phyloP scores from a whole-genome alignment of 2,113 vertebrate genomes.

The Tinamus guttatus region DNA sequence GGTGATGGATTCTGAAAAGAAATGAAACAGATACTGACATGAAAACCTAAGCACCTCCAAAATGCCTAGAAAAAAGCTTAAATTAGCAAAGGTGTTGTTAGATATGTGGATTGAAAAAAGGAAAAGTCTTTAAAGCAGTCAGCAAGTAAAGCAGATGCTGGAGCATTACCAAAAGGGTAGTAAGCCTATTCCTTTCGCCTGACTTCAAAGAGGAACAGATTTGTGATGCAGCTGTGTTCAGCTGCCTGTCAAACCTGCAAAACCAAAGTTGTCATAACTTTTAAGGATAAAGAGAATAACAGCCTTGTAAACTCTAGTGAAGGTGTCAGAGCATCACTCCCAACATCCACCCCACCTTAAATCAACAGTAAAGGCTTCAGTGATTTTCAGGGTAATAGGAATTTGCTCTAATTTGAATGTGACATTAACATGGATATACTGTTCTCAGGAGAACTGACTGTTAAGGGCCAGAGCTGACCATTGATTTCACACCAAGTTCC shows the following conservation, averaged over 20 bases:
- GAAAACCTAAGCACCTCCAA: not conserved
- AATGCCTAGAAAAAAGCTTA: not conserved
- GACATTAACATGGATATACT: constrained; percentile 68
- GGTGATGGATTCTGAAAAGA: not conserved
- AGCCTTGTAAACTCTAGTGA: constrained; percentile 60
- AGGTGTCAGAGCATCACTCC: constrained; percentile 27
- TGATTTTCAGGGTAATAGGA: constrained; percentile 49
- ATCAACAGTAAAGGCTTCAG: constrained; percentile 63
- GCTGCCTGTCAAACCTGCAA: constrained; percentile 9
- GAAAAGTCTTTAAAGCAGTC: not conserved
- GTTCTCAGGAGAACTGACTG: constrained; percentile 58
- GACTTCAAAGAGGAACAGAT: constrained; percentile 7
- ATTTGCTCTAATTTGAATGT: constrained; percentile 66
- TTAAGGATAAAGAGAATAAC: constrained; percentile 54
- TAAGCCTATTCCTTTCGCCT: constrained; percentile 30
- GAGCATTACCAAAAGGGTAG: constrained; percentile 11
- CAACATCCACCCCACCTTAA: constrained; percentile 29
- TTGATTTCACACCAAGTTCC: constrained; percentile 61
- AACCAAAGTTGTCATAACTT: constrained; percentile 20
- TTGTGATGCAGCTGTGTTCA: constrained; percentile 30
- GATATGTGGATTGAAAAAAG: not conserved
- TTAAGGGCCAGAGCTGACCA: constrained; percentile 35
- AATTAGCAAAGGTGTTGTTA: not conserved
- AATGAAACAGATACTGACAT: not conserved
- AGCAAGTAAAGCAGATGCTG: constrained; percentile 34